phyloP scores from a whole-genome alignment of 2,888 invertebrate genomes.

The Agrenia bidenticulata region DNA sequence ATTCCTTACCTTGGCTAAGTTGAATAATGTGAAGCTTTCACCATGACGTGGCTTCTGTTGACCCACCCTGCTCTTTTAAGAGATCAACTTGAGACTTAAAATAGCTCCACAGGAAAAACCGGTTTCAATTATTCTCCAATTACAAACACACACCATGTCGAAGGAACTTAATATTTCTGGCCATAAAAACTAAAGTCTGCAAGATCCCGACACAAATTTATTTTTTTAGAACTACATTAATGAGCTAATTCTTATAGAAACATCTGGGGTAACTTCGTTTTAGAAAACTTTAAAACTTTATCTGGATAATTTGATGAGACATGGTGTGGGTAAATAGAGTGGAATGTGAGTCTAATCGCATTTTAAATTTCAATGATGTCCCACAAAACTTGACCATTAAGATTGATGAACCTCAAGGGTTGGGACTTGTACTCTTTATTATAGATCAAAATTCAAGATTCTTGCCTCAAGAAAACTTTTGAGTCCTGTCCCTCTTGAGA shows the following conservation, averaged over 20 bases:
- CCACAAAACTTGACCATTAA: conserved; percentile 10
- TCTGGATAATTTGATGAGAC: conserved; percentile 13
- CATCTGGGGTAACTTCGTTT: no score
- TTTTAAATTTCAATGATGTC: conserved; percentile 14
- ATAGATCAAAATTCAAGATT: no score
- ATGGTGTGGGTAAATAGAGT: conserved; percentile 5
- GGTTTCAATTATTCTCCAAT: conserved; percentile 30
- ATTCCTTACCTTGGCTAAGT: conserved; percentile 6
- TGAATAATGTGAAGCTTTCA: not conserved
- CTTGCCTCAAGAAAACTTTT: no score
- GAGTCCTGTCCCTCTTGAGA: no score
- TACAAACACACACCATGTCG: conserved; percentile 1
- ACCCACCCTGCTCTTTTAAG: no score
- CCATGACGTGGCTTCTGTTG: no score
- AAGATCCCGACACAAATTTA: no score
- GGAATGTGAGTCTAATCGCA: conserved; percentile 15
- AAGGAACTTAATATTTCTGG: no score
- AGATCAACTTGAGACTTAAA: not conserved
- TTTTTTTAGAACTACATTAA: no score
- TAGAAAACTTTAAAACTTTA: conserved; percentile 1
- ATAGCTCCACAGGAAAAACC: conserved; percentile 5
- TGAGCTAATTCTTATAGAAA: no score
- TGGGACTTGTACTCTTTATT: no score
- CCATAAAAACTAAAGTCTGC: no score
- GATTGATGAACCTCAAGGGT: conserved; percentile 6